Conservation (phyloP, 2,888 invertebrate genomes). For the Pardosa pseudoannulata region DNA sequence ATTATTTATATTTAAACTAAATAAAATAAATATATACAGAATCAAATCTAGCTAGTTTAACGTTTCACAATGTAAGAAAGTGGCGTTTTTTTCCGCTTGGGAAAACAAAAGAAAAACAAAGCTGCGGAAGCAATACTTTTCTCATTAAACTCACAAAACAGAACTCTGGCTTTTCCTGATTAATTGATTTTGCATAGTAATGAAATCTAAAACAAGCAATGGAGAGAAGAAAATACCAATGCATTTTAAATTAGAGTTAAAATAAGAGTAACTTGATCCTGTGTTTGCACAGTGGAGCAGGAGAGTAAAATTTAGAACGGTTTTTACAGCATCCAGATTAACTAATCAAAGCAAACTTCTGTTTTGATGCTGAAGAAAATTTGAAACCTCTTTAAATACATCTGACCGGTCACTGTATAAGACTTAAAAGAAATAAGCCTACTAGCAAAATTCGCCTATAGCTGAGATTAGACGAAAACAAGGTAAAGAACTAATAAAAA, state of each 20-base stretch:
- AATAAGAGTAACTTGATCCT: not conserved
- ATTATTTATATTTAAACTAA: no score
- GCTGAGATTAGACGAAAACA: no score
- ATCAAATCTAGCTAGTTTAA: no score
- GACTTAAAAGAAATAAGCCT: not conserved
- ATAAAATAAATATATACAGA: no score
- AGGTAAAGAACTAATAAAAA: no score
- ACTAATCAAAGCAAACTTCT: not conserved
- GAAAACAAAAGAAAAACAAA: no score
- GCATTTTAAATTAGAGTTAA: not conserved
- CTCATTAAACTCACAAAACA: no score
- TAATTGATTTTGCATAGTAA: not conserved
- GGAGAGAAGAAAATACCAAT: not conserved
- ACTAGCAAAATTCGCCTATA: no score
- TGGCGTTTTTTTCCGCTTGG: no score
- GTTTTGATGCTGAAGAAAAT: not conserved
- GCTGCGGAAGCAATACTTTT: no score
- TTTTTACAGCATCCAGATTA: not conserved
- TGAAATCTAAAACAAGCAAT: not conserved
- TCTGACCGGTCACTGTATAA: not conserved
- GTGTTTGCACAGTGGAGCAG: not conserved
- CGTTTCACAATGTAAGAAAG: no score
- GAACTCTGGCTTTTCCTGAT: no score
- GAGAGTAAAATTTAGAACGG: not conserved
- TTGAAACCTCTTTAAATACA: slow-evolving; percentile 1